Base-by-base conservation (phyloP, 2,888 invertebrate species). In the Odontomyia ornata region DNA sequence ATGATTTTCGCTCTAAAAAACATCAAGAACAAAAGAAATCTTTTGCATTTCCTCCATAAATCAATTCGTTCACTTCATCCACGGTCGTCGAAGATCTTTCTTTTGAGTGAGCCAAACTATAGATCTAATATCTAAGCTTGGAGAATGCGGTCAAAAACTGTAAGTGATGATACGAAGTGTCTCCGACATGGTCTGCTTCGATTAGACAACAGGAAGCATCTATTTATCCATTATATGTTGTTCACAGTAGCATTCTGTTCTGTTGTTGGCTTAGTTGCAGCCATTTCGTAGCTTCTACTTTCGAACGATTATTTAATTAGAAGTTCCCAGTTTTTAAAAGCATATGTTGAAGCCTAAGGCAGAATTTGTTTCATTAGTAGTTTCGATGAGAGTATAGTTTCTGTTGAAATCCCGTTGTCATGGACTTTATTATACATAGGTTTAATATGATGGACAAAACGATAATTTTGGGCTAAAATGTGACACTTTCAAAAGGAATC, bases 251-350 rank as follows among this genome's bases (percentile, higher is more conserved):
- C n/a, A n/a, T n/a, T n/a, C n/a, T n/a, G n/a, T 52, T 60, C 25
- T 21, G 57, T 18, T 60, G 57, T 60, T 11, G 36, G 5, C 9
- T 36, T 36, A 3, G 36, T 36, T 36, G 36, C 36, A 36, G 36
- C 36, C 36, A 9, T 9, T 36, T 36, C 36, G 57, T 60, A 3
- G 25, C 25, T 21, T 21, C 13, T 60, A 23, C 57, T 60, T 3
- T 15, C 4, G 57, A 60, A 60, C 52, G 57, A 60, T 60, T 60
- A 60, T 60, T 60, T 60, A 60, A 60, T 60, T 60, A 60, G 57
- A 23, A 60, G 57, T 60, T 60, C 57, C 57, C 23, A 60, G 21
- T 60, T 21, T 60, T 60, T 60, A 9, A 60, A 1, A n/a, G 57
- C 5, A 7, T 21, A 18, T 4, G 18, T 4, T 52, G 36, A 15